Conservation (phyloP, 2,888 invertebrate genomes). For the Teleogryllus oceanicus region DNA sequence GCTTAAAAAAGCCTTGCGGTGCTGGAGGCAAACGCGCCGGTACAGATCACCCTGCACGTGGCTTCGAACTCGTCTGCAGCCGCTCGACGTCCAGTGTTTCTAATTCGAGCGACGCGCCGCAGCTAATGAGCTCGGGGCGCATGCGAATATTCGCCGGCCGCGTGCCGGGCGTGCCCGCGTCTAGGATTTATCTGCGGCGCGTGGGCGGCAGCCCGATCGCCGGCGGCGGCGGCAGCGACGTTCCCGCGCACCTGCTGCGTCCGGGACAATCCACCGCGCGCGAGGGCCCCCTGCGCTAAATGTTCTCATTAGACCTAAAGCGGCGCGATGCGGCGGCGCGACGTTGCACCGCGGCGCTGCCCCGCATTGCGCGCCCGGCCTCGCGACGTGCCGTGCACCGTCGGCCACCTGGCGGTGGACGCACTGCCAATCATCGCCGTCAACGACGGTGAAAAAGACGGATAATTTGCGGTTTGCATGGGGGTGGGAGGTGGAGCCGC, state of each 20-base stretch:
- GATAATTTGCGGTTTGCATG: too few relatives aligned
- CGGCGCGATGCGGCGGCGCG: not conserved
- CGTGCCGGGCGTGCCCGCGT: not conserved
- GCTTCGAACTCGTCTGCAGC: too few relatives aligned
- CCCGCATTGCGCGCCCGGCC: not conserved
- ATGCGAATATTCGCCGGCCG: too few relatives aligned
- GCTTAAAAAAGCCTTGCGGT: too few relatives aligned
- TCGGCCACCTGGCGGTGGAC: too few relatives aligned
- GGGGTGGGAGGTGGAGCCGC: too few relatives aligned
- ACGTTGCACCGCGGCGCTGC: not conserved
- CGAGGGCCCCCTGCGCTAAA: not conserved
- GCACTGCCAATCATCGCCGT: too few relatives aligned
- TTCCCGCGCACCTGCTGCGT: not conserved
- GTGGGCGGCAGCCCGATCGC: not conserved
- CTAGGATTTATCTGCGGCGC: not conserved
- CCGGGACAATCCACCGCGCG: not conserved
- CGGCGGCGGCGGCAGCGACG: not conserved
- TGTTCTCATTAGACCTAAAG: constrained; percentile 1
- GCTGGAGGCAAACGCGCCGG: too few relatives aligned
- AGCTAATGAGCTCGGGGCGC: too few relatives aligned
- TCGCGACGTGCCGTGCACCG: too few relatives aligned
- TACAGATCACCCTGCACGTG: too few relatives aligned
- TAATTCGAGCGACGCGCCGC: not conserved
- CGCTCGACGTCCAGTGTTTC: not conserved
- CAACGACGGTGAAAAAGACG: too few relatives aligned